Base-by-base conservation (phyloP, 1,140 invertebrate genomes). In the Aphaenogaster ashmeadi region DNA sequence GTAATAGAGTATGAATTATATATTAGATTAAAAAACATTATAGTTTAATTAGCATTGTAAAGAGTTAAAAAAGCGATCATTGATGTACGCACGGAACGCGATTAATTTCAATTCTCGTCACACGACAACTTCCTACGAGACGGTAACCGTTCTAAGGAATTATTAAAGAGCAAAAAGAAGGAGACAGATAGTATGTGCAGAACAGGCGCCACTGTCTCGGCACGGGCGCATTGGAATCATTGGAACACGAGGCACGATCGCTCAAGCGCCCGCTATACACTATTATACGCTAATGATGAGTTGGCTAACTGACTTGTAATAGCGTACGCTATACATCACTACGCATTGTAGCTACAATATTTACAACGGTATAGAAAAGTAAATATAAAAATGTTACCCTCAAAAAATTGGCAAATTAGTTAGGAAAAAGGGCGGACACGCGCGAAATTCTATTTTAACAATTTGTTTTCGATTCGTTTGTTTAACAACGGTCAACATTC, bases 21-120 rank as follows among this genome's bases (percentile, higher is more conserved):
- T 50, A 56, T 83, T 36, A 44, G 0, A 44, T 36, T 36, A 4
- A 60, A 60, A 60, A 44, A 50, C 41, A 8, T 60, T 36, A 6
- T 60, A 64, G 4, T 72, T 84, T 9, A 56, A 84, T 84, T 62
- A 75, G 38, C 18, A 41, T n/a, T 18, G 15, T 44, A 72, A 60
- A 58, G 33, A 72, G 15, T 47, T 47, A 36, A 33, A 36, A 33
- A 47, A 72, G 36, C 44, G 3, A 41, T 71, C 9, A 71, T 58
- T n/a, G 7, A 52, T 27, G 33, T 13, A 21, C 21, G 13, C 41
- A 6, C 41, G 54, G 38, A 79, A 36, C 62, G 50, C 58, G 78
- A 91, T 91, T 91, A 91, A 91, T 91, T 91, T 91, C 88, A 89
- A 91, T 91, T 91, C 90, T 88, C 41, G 85, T 88, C 90, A 89